phyloP scores from a whole-genome alignment of 2,888 invertebrate species.

The Tetropium fuscum region DNA sequence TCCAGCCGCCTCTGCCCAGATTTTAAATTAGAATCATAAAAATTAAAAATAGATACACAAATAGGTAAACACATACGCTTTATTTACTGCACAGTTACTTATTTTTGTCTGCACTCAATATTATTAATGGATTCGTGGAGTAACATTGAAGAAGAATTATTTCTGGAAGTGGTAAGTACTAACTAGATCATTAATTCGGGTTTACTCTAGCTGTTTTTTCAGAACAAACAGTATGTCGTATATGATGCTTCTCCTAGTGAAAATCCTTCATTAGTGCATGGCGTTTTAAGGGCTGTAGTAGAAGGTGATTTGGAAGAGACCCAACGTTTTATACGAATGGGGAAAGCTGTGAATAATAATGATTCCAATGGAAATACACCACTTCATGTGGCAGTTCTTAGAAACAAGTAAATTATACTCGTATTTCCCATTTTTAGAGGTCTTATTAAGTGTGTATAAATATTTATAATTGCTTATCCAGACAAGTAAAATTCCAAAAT shows the following conservation, averaged over 20 bases:
- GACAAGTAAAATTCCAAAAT: too few species aligned
- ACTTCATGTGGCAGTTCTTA: constrained; percentile 49
- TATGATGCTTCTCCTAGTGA: constrained; percentile 33
- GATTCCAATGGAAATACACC: constrained; percentile 54
- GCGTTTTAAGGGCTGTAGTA: constrained; percentile 45
- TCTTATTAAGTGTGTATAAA: too few species aligned
- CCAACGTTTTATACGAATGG: constrained; percentile 38
- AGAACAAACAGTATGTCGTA: constrained; percentile 33
- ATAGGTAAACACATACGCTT: constrained; percentile 19
- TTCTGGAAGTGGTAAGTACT: constrained; percentile 40
- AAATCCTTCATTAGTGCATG: constrained; percentile 42
- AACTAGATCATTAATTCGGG: too few species aligned
- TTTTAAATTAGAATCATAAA: constrained; percentile 16
- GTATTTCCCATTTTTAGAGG: too few species aligned
- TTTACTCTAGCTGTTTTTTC: constrained; percentile 7
- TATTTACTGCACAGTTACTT: neutral
- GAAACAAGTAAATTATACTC: constrained; percentile 52
- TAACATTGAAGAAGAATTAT: constrained; percentile 36
- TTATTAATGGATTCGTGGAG: neutral
- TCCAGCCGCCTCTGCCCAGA: neutral
- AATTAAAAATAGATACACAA: too few species aligned
- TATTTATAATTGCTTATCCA: too few species aligned
- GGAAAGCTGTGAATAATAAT: constrained; percentile 47
- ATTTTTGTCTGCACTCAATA: neutral
- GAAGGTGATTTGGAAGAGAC: constrained; percentile 45